phyloP scores from a whole-genome alignment of 2,888 invertebrate species.

The Baccha elongata region DNA sequence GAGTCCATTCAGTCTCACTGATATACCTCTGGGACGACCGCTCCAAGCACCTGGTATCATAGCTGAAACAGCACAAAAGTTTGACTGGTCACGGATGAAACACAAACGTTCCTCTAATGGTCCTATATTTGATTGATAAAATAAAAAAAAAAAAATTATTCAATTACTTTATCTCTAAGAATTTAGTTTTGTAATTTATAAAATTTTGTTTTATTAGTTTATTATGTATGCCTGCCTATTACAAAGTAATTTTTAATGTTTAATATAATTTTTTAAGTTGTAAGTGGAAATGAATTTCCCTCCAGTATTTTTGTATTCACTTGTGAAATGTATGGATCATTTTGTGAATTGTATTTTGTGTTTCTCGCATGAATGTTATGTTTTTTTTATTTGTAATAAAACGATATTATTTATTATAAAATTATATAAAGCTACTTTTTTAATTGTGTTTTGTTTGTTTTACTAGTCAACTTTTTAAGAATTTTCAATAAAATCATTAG shows the following conservation, averaged over 20 bases:
- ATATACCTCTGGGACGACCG: constrained; percentile 58
- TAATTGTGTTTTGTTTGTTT: not conserved
- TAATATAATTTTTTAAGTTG: constrained; percentile 27
- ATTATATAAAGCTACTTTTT: constrained; percentile 5
- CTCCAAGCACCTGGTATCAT: constrained; percentile 74
- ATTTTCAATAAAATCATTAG: not conserved
- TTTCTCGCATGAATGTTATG: constrained; percentile 11
- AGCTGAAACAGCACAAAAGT: constrained; percentile 66
- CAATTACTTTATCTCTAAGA: constrained; percentile 26
- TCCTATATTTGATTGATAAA: constrained; percentile 33
- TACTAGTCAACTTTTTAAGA: constrained; percentile 45
- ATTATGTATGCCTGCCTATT: constrained; percentile 46
- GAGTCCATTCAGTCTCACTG: constrained; percentile 50
- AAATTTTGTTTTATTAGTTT: constrained; percentile 26
- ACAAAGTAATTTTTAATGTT: constrained; percentile 26
- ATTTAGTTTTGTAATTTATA: constrained; percentile 40
- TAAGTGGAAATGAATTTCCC: constrained; percentile 45
- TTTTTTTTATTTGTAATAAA: constrained; percentile 16
- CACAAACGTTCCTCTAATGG: constrained; percentile 50
- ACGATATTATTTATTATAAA: constrained; percentile 2
- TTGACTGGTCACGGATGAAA: constrained; percentile 65
- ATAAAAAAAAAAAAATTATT: constrained; percentile 1
- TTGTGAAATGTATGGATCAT: constrained; percentile 30
- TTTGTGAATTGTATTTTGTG: constrained; percentile 30
- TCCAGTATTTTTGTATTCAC: constrained; percentile 60